These are phyloP conservation scores for Percopsis transmontana DNA, from an alignment of 2,113 vertebrate genomes.

Conservation along the genomic window DNA sequence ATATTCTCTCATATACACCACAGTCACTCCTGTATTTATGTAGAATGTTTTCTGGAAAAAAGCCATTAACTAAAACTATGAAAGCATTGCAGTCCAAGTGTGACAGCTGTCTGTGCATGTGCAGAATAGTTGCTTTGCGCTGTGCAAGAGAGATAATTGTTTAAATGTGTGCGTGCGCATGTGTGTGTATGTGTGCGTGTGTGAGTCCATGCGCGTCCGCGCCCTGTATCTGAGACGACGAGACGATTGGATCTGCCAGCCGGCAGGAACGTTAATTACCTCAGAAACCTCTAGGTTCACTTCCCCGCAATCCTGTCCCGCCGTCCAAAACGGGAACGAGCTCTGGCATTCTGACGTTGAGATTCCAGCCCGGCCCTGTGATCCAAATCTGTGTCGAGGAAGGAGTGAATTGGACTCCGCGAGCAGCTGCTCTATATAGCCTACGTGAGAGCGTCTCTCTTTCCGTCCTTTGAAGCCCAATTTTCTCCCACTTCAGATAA, in stretches of 20 bases:
- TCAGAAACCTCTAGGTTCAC: conserved; percentile 62
- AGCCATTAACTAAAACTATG: conserved; percentile 51
- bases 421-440: neutral
- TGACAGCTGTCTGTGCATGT: conserved; percentile 57
- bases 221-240: conserved; percentile 25
- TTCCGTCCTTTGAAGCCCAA: neutral
- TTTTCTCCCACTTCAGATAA: conserved; percentile 1
- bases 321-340: conserved; percentile 49
- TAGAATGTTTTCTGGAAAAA: conserved; percentile 26
- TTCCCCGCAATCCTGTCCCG: conserved; percentile 56
- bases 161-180: neutral
- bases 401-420: conserved; percentile 29
- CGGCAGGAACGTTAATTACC: conserved; percentile 69
- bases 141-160: conserved; percentile 48
- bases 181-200: neutral
- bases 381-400: conserved; percentile 42
- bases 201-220: conserved; percentile 7
- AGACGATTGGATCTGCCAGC: conserved; percentile 69
- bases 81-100: conserved; percentile 38
- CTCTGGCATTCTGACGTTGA: conserved; percentile 39
- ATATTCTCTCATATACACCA: conserved; percentile 9
- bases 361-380: conserved; percentile 18
- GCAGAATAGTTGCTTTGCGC: conserved; percentile 41
- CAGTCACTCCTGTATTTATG: conserved; percentile 33
- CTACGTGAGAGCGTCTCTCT: neutral